Percentiles rank a stretch among this genome's conserved stretches.
These are phyloP conservation scores for Drosophila pachea DNA, from an alignment of 1,140 invertebrate species.

Conservation along the genomic window DNA sequence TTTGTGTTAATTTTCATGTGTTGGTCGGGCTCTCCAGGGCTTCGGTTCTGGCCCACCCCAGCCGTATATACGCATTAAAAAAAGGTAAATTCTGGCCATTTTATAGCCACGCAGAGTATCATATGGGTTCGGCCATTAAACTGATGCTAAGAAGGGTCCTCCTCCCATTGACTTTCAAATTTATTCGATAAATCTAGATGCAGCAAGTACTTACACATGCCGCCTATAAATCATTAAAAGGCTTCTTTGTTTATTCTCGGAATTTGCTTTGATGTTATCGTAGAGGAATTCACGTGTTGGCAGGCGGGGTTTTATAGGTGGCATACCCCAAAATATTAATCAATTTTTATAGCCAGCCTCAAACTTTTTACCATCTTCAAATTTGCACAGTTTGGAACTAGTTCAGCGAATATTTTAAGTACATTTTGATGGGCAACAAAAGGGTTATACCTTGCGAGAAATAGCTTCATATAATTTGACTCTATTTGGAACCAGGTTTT, in stretches of 20 bases:
- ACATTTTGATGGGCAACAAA: no score
- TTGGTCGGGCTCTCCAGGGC: no score
- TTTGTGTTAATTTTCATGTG: conserved; percentile 74
- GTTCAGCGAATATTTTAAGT: neutral
- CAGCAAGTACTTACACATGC: conserved; percentile 40
- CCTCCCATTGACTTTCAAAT: conserved; percentile 63
- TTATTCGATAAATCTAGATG: conserved; percentile 73
- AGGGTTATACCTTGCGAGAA: no score
- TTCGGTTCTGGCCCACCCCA: neutral
- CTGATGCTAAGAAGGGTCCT: conserved; percentile 7
- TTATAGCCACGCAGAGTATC: conserved; percentile 61
- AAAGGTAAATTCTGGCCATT: conserved; percentile 54
- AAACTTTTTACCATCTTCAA: neutral
- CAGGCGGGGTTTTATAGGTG: neutral
- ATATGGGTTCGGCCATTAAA: conserved; percentile 56
- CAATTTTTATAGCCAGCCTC: neutral
- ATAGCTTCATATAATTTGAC: neutral
- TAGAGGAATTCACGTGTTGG: neutral
- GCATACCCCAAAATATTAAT: neutral
- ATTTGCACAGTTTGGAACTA: neutral
- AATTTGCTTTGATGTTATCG: conserved; percentile 9
- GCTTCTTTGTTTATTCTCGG: conserved; percentile 7
- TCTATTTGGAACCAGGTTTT: neutral
- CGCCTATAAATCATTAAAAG: conserved; percentile 14
- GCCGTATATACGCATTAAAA: conserved; percentile 48